Evolutionary conservation across 2,797 vertebrate genomes (phyloP).

Genomic region (Pachyuromys duprasi): DNA sequence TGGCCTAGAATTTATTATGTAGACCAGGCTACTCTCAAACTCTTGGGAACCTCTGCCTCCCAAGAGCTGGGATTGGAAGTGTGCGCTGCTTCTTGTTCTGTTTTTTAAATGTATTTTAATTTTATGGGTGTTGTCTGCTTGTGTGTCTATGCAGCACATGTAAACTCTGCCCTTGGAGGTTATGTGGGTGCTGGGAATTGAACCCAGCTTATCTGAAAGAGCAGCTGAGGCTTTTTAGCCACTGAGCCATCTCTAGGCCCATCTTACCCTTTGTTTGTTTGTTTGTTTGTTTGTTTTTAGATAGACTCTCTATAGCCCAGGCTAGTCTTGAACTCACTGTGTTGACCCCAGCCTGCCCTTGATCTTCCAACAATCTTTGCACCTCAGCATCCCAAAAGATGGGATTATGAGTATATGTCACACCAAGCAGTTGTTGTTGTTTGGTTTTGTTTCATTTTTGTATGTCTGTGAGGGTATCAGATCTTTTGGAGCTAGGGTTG

Average conservation of each 20-base stretch:
- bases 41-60: background rate
- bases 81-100: background rate
- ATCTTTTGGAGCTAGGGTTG: background rate
- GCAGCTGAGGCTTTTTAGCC: background rate
- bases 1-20: background rate
- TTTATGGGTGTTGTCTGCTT: background rate
- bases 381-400: background rate
- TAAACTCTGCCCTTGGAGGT: background rate
- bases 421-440: background rate
- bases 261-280: no score
- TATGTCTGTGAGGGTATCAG: background rate
- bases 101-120: background rate
- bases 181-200: background rate
- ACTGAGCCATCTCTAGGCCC: background rate
- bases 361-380: background rate
- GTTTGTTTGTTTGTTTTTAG: no score
- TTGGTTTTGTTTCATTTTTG: background rate
- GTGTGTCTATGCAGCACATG: background rate
- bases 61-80: background rate
- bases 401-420: background rate
- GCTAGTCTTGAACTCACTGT: background rate
- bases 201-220: background rate
- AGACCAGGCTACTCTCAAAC: background rate
- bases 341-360: background rate
- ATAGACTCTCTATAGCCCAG: background rate